Percentiles rank a stretch among this genome's conserved stretches.
Evolutionary conservation across 1,140 invertebrate species (phyloP).

Genomic region (Pinna nobilis): DNA sequence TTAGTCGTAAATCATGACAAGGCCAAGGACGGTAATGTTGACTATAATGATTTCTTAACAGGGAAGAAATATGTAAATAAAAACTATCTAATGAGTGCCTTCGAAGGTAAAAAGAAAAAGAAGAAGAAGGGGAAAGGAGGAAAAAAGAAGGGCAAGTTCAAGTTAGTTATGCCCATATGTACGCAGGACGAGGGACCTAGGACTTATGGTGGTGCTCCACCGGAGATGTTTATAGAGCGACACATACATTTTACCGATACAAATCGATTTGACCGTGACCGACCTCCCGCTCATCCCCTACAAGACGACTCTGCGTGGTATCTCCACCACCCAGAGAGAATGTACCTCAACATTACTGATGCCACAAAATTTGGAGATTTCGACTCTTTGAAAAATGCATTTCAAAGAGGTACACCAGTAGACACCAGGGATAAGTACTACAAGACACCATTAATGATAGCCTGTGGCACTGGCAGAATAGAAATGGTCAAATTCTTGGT

Average conservation of each 20-base stretch:
- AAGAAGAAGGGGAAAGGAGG: conserved; percentile 67
- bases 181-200: conserved; percentile 65
- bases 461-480: conserved; percentile 67
- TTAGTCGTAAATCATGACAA: conserved; percentile 65
- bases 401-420: conserved; percentile 66
- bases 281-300: conserved; percentile 71
- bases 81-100: conserved; percentile 71
- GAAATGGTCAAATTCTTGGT: conserved; percentile 72
- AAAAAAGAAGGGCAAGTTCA: conserved; percentile 71
- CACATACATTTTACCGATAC: conserved; percentile 73
- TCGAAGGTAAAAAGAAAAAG: conserved; percentile 74
- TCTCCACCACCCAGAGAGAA: conserved; percentile 69
- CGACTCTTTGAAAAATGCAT: conserved; percentile 69
- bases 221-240: conserved; percentile 67
- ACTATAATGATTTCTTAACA: conserved; percentile 72
- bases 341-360: conserved; percentile 73
- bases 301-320: conserved; percentile 75
- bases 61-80: conserved; percentile 76
- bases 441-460: conserved; percentile 75
- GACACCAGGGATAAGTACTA: conserved; percentile 74
- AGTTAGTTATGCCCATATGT: conserved; percentile 74
- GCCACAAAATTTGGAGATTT: conserved; percentile 70
- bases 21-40: conserved; percentile 67
- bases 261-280: conserved; percentile 72
- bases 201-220: conserved; percentile 69